Evolutionary conservation across 2,113 vertebrate genomes (phyloP), one percentile per base, ranked within the genome.

Genomic region (Ceuthmochares aereus): DNA sequence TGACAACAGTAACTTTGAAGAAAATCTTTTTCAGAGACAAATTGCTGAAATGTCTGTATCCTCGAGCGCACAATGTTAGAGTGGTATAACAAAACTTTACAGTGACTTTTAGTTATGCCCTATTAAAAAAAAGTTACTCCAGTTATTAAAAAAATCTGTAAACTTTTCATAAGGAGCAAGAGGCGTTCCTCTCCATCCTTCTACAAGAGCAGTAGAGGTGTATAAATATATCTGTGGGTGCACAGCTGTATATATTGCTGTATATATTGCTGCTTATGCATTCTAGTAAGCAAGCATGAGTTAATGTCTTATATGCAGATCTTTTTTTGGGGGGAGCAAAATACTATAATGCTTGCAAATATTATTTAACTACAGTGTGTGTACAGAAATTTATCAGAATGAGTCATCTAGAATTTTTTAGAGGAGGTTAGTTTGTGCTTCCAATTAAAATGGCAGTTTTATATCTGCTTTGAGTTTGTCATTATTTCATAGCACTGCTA

Each of bases 11-110:
- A 91, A 77, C 49, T 59, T 88, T 62, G 59, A 92, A 78, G 30
- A 69, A 59, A 63, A 55, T 26, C 92, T 84, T 58, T 90, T 96
- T 95, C 60, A 89, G 36, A 66, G 72, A n/a, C 26, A 74, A 52
- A 86, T 42, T 74, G 74, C 55, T 87, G 55, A 92, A 93, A 58
- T 22, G 12, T 40, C 80, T 79, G 20, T 54, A 22, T 90, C 62
- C 90, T 29, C 8, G 7, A 68, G n/a, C 19, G 20, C 26, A 23
- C 16, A 13, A 17, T 3, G 1, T 59, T 45, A 40, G 40, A 29
- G 13, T 14, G 66, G 17, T 64, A 34, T 30, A 75, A 62, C 40
- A 88, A 25, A 90, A 75, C 25, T 58, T 79, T 51, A 21, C 1
- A 4, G 26, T 49, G 43, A 42, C 34, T 10, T 90, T 82, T 80